phyloP scores from a whole-genome alignment of 1,140 invertebrate genomes.

The Drosophila grimshawi region DNA sequence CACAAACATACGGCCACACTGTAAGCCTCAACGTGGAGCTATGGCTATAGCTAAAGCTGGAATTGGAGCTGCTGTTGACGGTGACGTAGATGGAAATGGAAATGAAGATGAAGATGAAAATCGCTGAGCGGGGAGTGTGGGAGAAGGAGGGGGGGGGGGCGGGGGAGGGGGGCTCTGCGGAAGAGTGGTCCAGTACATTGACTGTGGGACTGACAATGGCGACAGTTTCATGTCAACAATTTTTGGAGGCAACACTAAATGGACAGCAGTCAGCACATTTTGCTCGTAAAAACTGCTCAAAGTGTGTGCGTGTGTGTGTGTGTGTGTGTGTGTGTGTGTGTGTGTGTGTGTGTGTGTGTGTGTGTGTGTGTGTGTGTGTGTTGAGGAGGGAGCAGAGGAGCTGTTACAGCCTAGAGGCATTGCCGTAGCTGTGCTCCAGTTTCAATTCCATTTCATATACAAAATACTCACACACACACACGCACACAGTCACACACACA shows the following conservation, averaged over 20 bases:
- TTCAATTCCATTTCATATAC: slow-evolving; percentile 10
- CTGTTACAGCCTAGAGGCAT: slow-evolving; percentile 19
- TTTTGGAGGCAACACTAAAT: slow-evolving; percentile 56
- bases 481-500: too few species aligned
- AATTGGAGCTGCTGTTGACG: neutral
- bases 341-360: too few species aligned
- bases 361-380: neutral
- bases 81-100: slow-evolving; percentile 49
- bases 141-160: too few species aligned
- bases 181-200: neutral
- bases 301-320: neutral
- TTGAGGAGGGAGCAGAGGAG: neutral
- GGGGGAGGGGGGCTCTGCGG: neutral
- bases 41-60: slow-evolving; percentile 16
- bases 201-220: slow-evolving; percentile 34
- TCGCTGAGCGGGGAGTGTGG: slow-evolving; percentile 4
- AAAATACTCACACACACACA: too few species aligned
- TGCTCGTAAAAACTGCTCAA: slow-evolving; percentile 66
- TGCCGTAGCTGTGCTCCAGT: slow-evolving; percentile 5
- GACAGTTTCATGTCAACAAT: slow-evolving; percentile 74
- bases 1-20: slow-evolving; percentile 65
- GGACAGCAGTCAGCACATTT: slow-evolving; percentile 77
- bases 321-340: neutral
- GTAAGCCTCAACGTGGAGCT: slow-evolving; percentile 2
- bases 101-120: slow-evolving; percentile 45